phyloP scores from a whole-genome alignment of 2,888 invertebrate genomes.

The Linyphia triangularis region DNA sequence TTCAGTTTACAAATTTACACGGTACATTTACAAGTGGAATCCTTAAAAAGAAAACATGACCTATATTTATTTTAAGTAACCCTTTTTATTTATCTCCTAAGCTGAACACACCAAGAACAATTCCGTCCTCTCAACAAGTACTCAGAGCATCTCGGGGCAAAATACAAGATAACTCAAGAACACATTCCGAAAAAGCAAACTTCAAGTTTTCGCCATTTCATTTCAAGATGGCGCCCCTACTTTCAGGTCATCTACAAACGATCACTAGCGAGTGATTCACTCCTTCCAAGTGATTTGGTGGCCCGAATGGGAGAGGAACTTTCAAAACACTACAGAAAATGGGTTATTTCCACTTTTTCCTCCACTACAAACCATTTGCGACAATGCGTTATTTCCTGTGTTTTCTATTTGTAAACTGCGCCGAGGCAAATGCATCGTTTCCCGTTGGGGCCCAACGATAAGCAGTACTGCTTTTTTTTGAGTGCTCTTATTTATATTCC shows the following conservation, averaged over 20 bases:
- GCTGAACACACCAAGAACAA: background rate
- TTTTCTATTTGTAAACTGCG: constrained; percentile 12
- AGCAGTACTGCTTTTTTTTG: constrained; percentile 4
- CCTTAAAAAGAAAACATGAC: too few relatives aligned
- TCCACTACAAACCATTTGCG: constrained; percentile 32
- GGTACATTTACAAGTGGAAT: too few relatives aligned
- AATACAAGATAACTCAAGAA: too few relatives aligned
- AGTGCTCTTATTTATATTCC: constrained; percentile 16
- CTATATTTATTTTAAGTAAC: too few relatives aligned
- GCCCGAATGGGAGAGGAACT: constrained; percentile 14
- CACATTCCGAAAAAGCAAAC: background rate
- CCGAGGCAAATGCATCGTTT: constrained; percentile 25
- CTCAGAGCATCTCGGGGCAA: too few relatives aligned
- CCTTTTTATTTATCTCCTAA: too few relatives aligned
- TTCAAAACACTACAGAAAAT: constrained; percentile 18
- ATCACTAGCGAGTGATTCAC: constrained; percentile 7
- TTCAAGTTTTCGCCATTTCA: background rate
- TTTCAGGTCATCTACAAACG: constrained; percentile 26
- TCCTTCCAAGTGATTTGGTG: constrained; percentile 53
- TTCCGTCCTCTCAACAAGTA: background rate
- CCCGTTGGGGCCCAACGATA: constrained; percentile 2
- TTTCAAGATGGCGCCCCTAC: background rate
- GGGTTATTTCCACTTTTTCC: constrained; percentile 16
- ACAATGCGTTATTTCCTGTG: constrained; percentile 27
- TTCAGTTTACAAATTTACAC: too few relatives aligned